A percentile compares a stretch with the other conserved stretches of the same genome.
Evolutionary conservation across 2,797 vertebrate genomes (phyloP).

Genomic region (Periophthalmus magnuspinnatus): DNA sequence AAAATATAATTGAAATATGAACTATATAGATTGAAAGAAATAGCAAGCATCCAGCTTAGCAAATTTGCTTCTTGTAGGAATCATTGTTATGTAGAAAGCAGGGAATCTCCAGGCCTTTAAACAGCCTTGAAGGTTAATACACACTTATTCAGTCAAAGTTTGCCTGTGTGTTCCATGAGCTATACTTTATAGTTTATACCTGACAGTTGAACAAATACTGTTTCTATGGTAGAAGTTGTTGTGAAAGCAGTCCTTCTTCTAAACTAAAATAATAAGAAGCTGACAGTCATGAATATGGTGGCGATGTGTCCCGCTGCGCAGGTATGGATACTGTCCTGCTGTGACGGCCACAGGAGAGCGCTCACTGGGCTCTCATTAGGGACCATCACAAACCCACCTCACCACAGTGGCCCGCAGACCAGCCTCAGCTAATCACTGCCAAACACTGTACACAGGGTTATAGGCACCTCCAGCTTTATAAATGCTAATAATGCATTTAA

Average conservation of each 20-base stretch:
- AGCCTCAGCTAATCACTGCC: not conserved
- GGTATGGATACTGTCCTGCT: constrained; percentile 52
- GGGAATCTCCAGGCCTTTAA: no score
- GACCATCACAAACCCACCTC: constrained; percentile 51
- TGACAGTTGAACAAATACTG: constrained; percentile 52
- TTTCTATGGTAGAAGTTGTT: constrained; percentile 41
- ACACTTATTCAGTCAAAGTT: no score
- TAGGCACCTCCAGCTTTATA: constrained; percentile 31
- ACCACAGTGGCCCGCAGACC: constrained; percentile 28
- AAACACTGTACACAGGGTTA: constrained; percentile 7
- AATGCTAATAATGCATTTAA: constrained; percentile 28
- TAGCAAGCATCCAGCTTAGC: no score
- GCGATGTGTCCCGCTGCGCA: constrained; percentile 41
- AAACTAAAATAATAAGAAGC: constrained; percentile 67
- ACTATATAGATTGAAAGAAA: no score
- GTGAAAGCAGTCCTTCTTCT: constrained; percentile 54
- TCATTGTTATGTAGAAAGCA: no score
- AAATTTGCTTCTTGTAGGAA: no score
- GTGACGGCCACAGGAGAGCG: constrained; percentile 39
- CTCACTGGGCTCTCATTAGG: constrained; percentile 55
- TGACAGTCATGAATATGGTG: constrained; percentile 78
- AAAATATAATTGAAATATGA: no score
- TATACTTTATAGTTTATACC: not conserved
- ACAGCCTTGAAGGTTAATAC: no score
- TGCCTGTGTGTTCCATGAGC: no score